Percentiles rank a stretch among this genome's conserved stretches.
These are phyloP conservation scores for Heterodera filipjevi DNA, from an alignment of 2,888 invertebrate species.

Conservation along the genomic window DNA sequence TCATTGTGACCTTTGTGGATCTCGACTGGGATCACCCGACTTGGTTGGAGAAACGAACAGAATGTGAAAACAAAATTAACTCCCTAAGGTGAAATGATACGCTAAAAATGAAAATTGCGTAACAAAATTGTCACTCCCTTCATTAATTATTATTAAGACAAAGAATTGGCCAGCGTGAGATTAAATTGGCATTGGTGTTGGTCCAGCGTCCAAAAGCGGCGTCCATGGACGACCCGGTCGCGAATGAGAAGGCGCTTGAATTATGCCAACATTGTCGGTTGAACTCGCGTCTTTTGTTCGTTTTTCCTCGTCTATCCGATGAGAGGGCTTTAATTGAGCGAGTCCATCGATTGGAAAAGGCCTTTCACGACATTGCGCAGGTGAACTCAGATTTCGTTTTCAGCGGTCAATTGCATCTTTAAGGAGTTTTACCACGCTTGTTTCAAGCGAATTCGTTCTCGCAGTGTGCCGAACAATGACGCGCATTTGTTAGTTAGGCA, in stretches of 20 bases:
- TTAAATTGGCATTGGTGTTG: constrained; percentile 81
- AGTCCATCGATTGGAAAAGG: constrained; percentile 81
- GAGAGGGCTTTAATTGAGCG: constrained; percentile 19
- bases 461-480: constrained; percentile 59
- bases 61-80: constrained; percentile 87
- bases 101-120: background rate
- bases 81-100: constrained; percentile 70
- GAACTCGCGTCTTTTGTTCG: constrained; percentile 86
- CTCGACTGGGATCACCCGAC: constrained; percentile 93
- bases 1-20: constrained; percentile 87
- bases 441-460: constrained; percentile 71
- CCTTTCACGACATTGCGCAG: constrained; percentile 89
- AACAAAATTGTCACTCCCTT: background rate
- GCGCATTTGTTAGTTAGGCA: constrained; percentile 86
- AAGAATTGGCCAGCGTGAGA: constrained; percentile 65
- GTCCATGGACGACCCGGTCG: constrained; percentile 71
- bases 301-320: constrained; percentile 73
- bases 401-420: constrained; percentile 2
- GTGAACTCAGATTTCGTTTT: constrained; percentile 64
- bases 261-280: constrained; percentile 89
- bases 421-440: constrained; percentile 77
- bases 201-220: constrained; percentile 81
- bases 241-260: constrained; percentile 86
- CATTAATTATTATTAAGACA: constrained; percentile 44
- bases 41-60: constrained; percentile 92